Percentiles rank a stretch among this genome's conserved stretches.
Conservation (phyloP, 2,113 vertebrate species). For the Maccullochella peelii region DNA sequence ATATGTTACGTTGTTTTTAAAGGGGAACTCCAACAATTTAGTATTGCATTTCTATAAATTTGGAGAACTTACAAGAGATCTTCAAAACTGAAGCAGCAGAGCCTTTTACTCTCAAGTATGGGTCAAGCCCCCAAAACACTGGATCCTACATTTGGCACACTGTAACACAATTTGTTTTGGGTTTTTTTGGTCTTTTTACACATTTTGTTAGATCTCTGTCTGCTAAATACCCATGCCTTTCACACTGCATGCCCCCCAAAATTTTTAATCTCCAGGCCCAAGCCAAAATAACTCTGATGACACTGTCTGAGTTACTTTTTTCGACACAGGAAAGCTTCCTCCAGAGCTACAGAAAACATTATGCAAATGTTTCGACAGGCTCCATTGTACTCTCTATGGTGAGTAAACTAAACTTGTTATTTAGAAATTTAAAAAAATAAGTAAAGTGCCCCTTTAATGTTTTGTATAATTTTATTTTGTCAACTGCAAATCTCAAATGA, state of each 20-base stretch:
- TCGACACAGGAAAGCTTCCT: not conserved
- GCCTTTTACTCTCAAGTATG: not conserved
- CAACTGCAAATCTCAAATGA: not conserved
- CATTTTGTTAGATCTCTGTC: not conserved
- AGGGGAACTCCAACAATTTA: not conserved
- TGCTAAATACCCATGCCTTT: not conserved
- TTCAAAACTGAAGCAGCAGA: not conserved
- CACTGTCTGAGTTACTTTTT: no score
- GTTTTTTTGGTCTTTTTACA: no score
- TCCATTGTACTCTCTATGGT: constrained; percentile 43
- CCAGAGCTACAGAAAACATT: not conserved
- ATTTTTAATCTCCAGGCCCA: not conserved
- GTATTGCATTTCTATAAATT: not conserved
- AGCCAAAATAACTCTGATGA: not conserved
- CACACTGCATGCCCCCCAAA: not conserved
- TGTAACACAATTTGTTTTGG: not conserved
- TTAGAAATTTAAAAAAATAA: constrained; percentile 2
- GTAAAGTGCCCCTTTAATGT: not conserved
- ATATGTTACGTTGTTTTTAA: not conserved
- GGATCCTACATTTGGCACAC: not conserved
- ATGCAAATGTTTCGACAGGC: not conserved
- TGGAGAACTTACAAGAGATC: not conserved
- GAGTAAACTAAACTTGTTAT: constrained; percentile 21
- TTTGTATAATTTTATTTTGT: constrained; percentile 28
- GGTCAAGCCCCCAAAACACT: not conserved